Evolutionary conservation across 2,113 vertebrate genomes (phyloP), one percentile per base, ranked within the genome.

Genomic region (Apodemus speciosus): DNA sequence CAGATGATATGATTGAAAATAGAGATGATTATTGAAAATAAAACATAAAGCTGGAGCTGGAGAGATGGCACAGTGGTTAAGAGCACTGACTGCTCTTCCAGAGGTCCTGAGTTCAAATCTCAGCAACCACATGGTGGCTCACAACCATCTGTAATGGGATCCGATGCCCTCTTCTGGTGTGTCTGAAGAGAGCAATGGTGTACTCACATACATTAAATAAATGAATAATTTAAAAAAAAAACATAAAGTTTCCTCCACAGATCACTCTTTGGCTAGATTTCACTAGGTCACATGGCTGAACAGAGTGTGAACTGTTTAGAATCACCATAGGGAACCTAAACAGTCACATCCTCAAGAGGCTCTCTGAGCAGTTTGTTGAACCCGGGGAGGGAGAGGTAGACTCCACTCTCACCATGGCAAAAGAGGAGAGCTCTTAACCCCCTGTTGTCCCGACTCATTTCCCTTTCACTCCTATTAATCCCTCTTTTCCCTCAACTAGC

Each of bases 1-100:
- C 30, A 77, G 90, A 10, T 64, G 66, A 86, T 85, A 40, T 10
- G n/a, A 35, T 30, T 93, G n/a, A 91, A 95, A 95, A 94, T 32
- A 89, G 43, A 94, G 58, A 72, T 62, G 62, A 76, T 69, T n/a
- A 13, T 76, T 85, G 60, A 90, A 7, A 60, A 66, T 72, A 60
- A 88, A 87, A 85, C 58, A n/a, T 64, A 71, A 66, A 92, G 6
- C 38, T 73, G 16, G 3, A 16, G 56, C 16, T 56, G 16, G 16
- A 56, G 56, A 56, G 56, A 56, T 56, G 56, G 56, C 56, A 18
- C 16, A 56, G 16, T 18, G 4, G 56, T 56, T 56, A 56, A 56
- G 56, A 56, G 56, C 56, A 56, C 56, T 56, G 56, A 18, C 56
- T 56, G 56, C 16, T 56, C 56, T 56, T 56, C 56, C 16, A 20